These are phyloP conservation scores for Motacilla alba DNA, from an alignment of 2,113 vertebrate genomes.

Conservation along the genomic window DNA sequence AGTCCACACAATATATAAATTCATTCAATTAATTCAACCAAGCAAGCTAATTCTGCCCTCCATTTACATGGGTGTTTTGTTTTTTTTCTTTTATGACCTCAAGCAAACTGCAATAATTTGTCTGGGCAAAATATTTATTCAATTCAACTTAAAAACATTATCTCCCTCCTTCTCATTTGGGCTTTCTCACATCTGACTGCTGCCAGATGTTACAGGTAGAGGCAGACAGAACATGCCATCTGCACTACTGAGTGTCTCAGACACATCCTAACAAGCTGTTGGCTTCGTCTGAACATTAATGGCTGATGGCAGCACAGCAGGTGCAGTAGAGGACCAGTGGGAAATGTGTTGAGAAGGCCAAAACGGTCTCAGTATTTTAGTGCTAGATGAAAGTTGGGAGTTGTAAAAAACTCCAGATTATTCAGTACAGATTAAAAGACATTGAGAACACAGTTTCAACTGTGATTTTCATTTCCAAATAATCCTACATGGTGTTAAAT, in stretches of 20 bases:
- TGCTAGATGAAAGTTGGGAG: neutral
- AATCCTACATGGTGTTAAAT: neutral
- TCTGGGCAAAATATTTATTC: neutral
- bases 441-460: neutral
- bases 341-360: neutral
- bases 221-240: slow-evolving; percentile 23
- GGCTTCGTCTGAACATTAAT: slow-evolving; percentile 15
- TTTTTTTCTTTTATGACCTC: neutral
- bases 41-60: neutral
- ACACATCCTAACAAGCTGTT: neutral
- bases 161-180: neutral
- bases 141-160: neutral
- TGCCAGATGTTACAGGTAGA: slow-evolving; percentile 54
- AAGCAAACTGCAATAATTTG: neutral
- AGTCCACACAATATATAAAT: neutral
- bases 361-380: neutral
- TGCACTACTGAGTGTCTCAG: neutral
- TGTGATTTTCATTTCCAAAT: neutral
- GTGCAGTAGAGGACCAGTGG: neutral
- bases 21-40: neutral
- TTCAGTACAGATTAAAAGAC: neutral
- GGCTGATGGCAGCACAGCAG: slow-evolving; percentile 35
- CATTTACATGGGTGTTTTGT: neutral
- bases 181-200: slow-evolving; percentile 34
- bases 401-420: neutral